These are phyloP conservation scores for Meloidogyne floridensis DNA, from an alignment of 1,140 invertebrate genomes.

Conservation along the genomic window DNA sequence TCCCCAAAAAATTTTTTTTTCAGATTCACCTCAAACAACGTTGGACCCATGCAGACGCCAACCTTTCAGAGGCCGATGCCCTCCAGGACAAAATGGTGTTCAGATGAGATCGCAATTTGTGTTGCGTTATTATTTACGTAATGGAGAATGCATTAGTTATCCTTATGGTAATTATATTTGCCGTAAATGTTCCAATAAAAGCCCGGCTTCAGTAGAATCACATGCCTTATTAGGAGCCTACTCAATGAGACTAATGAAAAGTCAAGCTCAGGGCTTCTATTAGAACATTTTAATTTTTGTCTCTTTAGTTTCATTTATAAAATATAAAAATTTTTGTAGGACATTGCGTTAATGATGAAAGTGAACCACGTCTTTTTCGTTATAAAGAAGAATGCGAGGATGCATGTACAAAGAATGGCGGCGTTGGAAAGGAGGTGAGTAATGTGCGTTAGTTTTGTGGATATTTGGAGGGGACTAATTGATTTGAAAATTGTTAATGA, in stretches of 20 bases:
- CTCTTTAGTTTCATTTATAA: neutral
- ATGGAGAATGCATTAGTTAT: constrained; percentile 64
- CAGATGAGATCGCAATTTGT: constrained; percentile 64
- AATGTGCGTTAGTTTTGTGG: constrained; percentile 9
- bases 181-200: no score
- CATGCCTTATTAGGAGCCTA: no score
- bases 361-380: constrained; percentile 61
- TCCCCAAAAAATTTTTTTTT: neutral
- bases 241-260: no score
- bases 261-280: no score
- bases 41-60: constrained; percentile 66
- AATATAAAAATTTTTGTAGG: constrained; percentile 35
- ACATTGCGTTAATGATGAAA: constrained; percentile 61
- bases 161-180: constrained; percentile 53
- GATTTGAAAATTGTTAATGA: no score
- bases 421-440: neutral
- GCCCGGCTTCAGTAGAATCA: no score
- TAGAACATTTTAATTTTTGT: neutral
- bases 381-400: constrained; percentile 66
- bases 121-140: constrained; percentile 60
- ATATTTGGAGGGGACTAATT: no score
- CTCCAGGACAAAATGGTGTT: constrained; percentile 41
- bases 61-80: constrained; percentile 63
- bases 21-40: constrained; percentile 8
- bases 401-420: constrained; percentile 43